Percentiles rank a stretch among this genome's conserved stretches.
Conservation (phyloP, 92 coral and sea anemone genomes). For the Heteractis magnifica region DNA sequence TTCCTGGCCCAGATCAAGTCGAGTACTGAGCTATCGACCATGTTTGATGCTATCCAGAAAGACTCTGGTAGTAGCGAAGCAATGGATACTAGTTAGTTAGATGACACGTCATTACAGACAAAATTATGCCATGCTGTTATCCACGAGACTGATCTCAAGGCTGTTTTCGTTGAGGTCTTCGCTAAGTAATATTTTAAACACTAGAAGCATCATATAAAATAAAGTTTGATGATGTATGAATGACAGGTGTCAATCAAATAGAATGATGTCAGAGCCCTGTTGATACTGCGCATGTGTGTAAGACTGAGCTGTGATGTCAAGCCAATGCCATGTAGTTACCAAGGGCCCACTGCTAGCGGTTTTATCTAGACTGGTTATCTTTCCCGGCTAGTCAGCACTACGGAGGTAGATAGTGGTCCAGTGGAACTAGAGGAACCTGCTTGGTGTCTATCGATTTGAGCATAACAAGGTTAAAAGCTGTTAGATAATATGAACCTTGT, state of each 20-base stretch:
- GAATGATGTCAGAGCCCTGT: background rate
- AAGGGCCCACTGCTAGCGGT: no score
- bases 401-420: no score
- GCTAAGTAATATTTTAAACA: background rate
- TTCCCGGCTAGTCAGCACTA: no score
- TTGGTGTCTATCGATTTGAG: no score
- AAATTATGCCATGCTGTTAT: background rate
- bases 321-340: no score
- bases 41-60: conserved; percentile 93
- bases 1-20: conserved; percentile 95
- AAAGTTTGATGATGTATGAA: background rate
- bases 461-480: no score
- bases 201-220: background rate
- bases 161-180: background rate
- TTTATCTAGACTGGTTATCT: no score
- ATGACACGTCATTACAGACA: background rate
- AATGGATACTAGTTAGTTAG: conserved; percentile 64
- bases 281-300: background rate
- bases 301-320: background rate
- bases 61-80: conserved; percentile 89
- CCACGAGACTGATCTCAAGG: background rate
- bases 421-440: no score
- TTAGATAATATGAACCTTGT: no score
- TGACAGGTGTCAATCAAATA: background rate
- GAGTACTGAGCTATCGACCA: conserved; percentile 79